Conservation (phyloP, 1,140 invertebrate genomes). For the Formica exsecta region DNA sequence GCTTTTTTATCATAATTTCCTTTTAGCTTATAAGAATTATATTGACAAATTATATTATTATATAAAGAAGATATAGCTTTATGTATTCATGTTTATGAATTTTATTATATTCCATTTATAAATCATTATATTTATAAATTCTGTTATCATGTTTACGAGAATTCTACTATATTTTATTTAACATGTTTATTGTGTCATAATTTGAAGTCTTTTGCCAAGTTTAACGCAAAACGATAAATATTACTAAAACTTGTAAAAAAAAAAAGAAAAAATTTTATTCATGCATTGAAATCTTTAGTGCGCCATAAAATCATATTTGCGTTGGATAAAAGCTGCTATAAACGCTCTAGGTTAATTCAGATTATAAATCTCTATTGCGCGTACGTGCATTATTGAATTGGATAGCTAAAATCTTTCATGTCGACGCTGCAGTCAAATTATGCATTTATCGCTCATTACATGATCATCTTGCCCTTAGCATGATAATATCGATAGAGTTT, state of each 20-base stretch:
- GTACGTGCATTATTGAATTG: conserved; percentile 21
- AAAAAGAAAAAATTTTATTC: conserved; percentile 24
- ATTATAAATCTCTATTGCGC: conserved; percentile 20
- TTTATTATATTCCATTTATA: neutral
- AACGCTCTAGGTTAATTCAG: conserved; percentile 23
- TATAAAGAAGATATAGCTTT: neutral
- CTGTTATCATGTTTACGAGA: neutral
- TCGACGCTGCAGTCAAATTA: conserved; percentile 34
- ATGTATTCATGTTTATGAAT: neutral
- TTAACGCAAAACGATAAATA: neutral
- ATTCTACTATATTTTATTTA: neutral
- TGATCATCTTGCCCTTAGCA: conserved; percentile 44
- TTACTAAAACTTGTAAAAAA: neutral
- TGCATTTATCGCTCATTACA: conserved; percentile 48
- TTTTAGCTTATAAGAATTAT: neutral
- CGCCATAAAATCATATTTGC: neutral
- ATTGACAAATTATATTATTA: neutral
- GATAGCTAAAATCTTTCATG: conserved; percentile 44
- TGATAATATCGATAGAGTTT: conserved; percentile 44
- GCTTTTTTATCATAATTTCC: neutral
- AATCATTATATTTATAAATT: neutral
- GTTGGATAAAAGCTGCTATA: neutral
- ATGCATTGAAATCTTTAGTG: conserved; percentile 28
- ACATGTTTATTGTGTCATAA: neutral
- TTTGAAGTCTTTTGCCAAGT: conserved; percentile 2